These are phyloP conservation scores for Leucophora obtusa DNA, from an alignment of 2,888 invertebrate genomes.

Conservation along the genomic window DNA sequence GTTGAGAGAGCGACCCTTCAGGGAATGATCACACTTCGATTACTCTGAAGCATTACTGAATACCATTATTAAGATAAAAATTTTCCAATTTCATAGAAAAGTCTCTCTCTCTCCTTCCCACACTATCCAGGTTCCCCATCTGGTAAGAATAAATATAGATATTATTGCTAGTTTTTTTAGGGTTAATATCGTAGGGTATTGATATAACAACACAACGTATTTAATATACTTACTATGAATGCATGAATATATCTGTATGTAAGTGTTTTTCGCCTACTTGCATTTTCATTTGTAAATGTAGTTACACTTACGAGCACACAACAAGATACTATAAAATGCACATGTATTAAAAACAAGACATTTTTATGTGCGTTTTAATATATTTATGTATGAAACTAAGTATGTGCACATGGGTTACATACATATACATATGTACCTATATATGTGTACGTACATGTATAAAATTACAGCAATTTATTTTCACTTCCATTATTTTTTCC, in stretches of 20 bases:
- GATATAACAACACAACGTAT: slow-evolving; percentile 30
- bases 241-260: not conserved
- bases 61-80: too few species aligned
- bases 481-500: not conserved
- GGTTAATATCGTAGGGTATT: not conserved
- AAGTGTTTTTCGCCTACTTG: slow-evolving; percentile 34
- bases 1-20: too few species aligned
- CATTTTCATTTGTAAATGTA: slow-evolving; percentile 60
- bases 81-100: too few species aligned
- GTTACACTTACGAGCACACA: slow-evolving; percentile 23
- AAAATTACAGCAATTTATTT: slow-evolving; percentile 44
- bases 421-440: not conserved
- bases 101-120: too few species aligned
- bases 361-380: slow-evolving; percentile 39
- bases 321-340: slow-evolving; percentile 37
- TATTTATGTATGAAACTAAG: slow-evolving; percentile 11
- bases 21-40: too few species aligned
- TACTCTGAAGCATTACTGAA: too few species aligned
- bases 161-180: too few species aligned
- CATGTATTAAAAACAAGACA: slow-evolving; percentile 46
- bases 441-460: too few species aligned
- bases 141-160: too few species aligned
- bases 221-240: slow-evolving; percentile 67
- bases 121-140: too few species aligned
- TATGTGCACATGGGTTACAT: not conserved